Evolutionary conservation across 2,888 invertebrate genomes (phyloP), one percentile per base, ranked within the genome.

Genomic region (Blastobasis adustella): DNA sequence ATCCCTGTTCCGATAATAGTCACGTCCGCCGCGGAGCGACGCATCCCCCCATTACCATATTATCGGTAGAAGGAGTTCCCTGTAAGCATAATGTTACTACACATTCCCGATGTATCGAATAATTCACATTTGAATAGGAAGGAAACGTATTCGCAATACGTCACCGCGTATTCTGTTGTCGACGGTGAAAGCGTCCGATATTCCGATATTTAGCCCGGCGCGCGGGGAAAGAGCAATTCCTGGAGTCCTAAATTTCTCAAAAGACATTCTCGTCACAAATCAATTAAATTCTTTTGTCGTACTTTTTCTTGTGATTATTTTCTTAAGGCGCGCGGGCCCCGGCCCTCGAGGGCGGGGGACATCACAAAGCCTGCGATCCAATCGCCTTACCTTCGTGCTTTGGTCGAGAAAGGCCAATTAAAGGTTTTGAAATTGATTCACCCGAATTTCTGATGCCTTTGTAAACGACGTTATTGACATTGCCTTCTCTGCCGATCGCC

Each of bases 361-460:
- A 77, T 77, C 73, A 76, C 79, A 79, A 78, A 76, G 72, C 67
- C 66, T 68, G 56, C 60, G 64, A 60, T 65, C 65, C 71, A 68
- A 71, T 71, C 68, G 66, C 58, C 69, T 71, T 71, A 76, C 73
- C 67, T 71, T 56, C 61, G 58, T 57, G 56, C 58, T 60, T 65
- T 67, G 65, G 65, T 48, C 45, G 46, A 47, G 49, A 69, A 74
- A 68, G 69, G 76, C 79, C 83, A 86, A 86, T 87, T 86, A 86
- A 82, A 76, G 79, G 75, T 81, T 82, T 82, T 76, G 69, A 76
- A 79, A 83, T 83, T 79, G 82, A 87, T 78, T 83, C 80, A 67
- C 60, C 23, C 61, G 64, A 76, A 74, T 73, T 69, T 73, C 70
- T 62, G 62, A 58, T 64, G 55, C 61, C 71, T 79, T 78, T 79